Conservation (phyloP, 2,113 vertebrate species). For the Gnathonemus longibarbis region DNA sequence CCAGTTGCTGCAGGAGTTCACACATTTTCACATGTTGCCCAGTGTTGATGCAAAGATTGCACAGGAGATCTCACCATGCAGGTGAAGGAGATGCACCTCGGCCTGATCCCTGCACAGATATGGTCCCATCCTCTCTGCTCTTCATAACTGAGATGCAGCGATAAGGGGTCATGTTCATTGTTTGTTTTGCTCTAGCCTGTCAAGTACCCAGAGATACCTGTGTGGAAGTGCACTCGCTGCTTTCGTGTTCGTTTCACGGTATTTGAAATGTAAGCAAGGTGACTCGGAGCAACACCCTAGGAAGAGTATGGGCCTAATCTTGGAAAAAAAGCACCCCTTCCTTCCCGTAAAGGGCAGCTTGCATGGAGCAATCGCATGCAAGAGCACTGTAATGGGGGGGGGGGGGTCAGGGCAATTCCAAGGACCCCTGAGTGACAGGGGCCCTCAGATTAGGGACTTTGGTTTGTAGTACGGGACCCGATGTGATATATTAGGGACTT, state of each 20-base stretch:
- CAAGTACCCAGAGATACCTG: neutral
- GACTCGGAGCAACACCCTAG: neutral
- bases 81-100: neutral
- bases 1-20: neutral
- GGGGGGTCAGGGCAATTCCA: neutral
- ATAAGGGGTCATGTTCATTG: neutral
- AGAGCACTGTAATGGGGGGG: neutral
- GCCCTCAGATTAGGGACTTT: neutral
- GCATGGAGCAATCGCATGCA: neutral
- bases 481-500: too few relatives aligned
- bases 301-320: neutral
- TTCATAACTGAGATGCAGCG: neutral
- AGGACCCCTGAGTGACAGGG: neutral
- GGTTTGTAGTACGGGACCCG: too few relatives aligned
- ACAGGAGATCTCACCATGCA: neutral
- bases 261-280: neutral
- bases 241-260: neutral
- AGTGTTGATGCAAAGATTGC: neutral
- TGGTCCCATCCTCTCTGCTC: neutral
- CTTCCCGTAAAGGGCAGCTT: neutral
- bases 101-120: neutral
- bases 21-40: neutral
- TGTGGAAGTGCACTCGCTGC: neutral
- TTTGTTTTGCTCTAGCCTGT: neutral
- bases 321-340: neutral